These are phyloP conservation scores for Centruroides sculpturatus DNA, from an alignment of 1,140 invertebrate genomes.

Conservation along the genomic window DNA sequence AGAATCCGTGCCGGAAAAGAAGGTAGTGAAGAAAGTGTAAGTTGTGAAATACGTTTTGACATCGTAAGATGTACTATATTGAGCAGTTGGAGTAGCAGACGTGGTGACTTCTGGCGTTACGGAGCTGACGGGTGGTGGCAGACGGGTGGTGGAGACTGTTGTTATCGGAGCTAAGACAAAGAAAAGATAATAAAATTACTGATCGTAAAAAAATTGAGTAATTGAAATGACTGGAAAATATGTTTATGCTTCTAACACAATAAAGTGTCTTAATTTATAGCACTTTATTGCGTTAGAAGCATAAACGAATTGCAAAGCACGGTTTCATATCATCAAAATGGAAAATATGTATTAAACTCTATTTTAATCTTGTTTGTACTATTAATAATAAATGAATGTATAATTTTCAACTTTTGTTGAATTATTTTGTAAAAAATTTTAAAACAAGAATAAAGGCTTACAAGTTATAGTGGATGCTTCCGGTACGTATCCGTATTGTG, in stretches of 20 bases:
- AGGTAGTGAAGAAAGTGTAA: constrained; percentile 70
- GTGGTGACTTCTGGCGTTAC: constrained; percentile 20
- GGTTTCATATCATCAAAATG: no score
- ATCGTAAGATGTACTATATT: constrained; percentile 6
- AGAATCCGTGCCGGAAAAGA: constrained; percentile 62
- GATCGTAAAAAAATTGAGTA: background rate
- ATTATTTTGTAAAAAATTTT: background rate
- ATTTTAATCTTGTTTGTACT: background rate
- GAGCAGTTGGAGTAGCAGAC: constrained; percentile 14
- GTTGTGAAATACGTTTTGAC: constrained; percentile 22
- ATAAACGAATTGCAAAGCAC: no score
- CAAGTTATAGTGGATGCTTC: background rate
- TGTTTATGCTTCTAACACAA: no score
- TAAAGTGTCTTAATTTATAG: no score
- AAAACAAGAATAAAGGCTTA: no score
- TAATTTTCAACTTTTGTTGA: background rate
- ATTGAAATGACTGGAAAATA: background rate
- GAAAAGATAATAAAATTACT: no score
- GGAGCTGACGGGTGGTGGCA: constrained; percentile 16
- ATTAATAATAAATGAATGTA: background rate
- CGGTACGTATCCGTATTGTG: background rate
- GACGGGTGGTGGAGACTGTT: constrained; percentile 12
- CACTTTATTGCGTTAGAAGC: no score
- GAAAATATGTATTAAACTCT: background rate
- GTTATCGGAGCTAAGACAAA: constrained; percentile 16